Percentiles rank a stretch among this genome's conserved stretches.
Conservation (phyloP, 2,797 vertebrate species). For the Hippoglossus hippoglossus region DNA sequence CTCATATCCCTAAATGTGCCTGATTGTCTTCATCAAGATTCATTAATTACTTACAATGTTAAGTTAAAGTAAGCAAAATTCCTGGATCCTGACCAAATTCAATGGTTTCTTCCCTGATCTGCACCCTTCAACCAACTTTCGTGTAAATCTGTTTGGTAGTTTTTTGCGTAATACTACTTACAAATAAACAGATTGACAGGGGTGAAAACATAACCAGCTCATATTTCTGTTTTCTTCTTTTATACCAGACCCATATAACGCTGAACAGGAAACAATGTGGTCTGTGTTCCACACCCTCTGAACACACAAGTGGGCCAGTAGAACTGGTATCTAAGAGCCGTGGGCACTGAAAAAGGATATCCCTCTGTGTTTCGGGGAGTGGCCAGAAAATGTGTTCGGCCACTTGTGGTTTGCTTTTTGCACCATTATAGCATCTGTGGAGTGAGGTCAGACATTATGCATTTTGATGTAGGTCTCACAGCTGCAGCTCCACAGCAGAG, state of each 20-base stretch:
- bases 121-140: too few relatives aligned
- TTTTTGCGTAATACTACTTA: too few relatives aligned
- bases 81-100: too few relatives aligned
- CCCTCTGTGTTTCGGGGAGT: conserved; percentile 64
- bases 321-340: conserved; percentile 75
- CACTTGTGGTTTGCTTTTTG: conserved; percentile 41
- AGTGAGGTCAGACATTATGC: conserved; percentile 66
- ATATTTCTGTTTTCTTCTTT: conserved; percentile 13
- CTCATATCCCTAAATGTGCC: too few relatives aligned
- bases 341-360: conserved; percentile 69
- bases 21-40: too few relatives aligned
- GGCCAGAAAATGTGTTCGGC: conserved; percentile 56
- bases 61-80: too few relatives aligned
- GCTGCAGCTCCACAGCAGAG: conserved; percentile 53
- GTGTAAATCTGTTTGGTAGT: too few relatives aligned
- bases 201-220: conserved; percentile 9
- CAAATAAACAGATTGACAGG: too few relatives aligned
- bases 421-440: conserved; percentile 62
- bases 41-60: too few relatives aligned
- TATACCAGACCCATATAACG: neutral
- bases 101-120: too few relatives aligned
- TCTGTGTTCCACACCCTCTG: conserved; percentile 59
- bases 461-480: conserved; percentile 57
- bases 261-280: conserved; percentile 37
- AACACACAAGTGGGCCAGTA: conserved; percentile 58